Conservation (phyloP, 2,113 vertebrate species). For the Bufo gargarizans region DNA sequence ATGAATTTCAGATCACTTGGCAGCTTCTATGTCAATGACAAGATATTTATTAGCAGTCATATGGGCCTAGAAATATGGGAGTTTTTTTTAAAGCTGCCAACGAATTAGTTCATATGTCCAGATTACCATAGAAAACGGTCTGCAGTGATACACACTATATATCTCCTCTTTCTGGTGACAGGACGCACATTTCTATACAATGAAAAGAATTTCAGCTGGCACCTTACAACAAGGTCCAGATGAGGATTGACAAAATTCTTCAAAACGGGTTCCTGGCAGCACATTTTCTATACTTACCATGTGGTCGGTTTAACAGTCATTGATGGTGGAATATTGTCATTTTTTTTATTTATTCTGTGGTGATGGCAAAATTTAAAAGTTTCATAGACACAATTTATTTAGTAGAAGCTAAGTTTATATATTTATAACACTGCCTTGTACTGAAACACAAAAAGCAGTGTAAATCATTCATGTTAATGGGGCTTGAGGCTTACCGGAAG, state of each 20-base stretch:
- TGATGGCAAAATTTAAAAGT: not conserved
- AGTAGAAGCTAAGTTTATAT: not conserved
- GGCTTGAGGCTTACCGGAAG: no score
- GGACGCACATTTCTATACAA: not conserved
- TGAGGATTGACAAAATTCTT: not conserved
- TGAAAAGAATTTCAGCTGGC: not conserved
- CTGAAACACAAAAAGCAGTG: no score
- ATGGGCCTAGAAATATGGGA: not conserved
- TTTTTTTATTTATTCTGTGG: not conserved
- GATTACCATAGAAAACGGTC: not conserved
- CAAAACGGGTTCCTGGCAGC: constrained; percentile 8
- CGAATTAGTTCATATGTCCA: not conserved
- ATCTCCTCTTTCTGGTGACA: not conserved
- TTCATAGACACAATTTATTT: not conserved
- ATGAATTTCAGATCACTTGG: not conserved
- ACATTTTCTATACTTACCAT: constrained; percentile 6
- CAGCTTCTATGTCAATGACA: not conserved
- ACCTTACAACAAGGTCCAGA: constrained; percentile 1
- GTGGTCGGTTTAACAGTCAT: constrained; percentile 2
- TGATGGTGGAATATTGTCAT: not conserved
- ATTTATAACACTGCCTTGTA: not conserved
- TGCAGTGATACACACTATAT: not conserved
- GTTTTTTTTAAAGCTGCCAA: not conserved
- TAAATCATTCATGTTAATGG: no score
- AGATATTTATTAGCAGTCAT: not conserved